Evolutionary conservation across 2,113 vertebrate genomes (phyloP).

Genomic region (Anthoscopus minutus): DNA sequence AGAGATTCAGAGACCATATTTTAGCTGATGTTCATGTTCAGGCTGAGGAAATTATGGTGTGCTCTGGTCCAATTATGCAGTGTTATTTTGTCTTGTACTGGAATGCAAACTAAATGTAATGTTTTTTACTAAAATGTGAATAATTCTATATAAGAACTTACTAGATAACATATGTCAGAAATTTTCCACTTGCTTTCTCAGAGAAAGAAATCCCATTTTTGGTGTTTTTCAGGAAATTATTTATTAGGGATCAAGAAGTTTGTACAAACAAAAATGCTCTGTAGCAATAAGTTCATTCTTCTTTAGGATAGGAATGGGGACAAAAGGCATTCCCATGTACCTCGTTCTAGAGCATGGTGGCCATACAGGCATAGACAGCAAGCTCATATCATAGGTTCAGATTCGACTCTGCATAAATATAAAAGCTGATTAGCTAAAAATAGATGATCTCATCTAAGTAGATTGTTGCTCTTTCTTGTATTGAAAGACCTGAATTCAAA

Average conservation of each 20-base stretch:
- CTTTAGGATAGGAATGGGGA: background rate
- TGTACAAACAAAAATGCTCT: background rate
- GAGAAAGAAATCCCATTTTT: background rate
- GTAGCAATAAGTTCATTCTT: background rate
- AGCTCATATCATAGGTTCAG: background rate
- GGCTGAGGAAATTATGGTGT: background rate
- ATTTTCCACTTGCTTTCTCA: background rate
- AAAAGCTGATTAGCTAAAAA: background rate
- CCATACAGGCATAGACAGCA: background rate
- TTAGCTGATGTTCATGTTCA: background rate
- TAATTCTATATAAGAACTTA: background rate
- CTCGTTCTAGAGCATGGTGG: background rate
- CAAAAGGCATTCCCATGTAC: rapidly evolving
- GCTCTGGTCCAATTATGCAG: background rate
- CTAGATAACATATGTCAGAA: background rate
- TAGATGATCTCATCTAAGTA: background rate
- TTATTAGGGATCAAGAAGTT: background rate
- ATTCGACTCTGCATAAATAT: background rate
- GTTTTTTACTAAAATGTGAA: background rate
- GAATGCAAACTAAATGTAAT: background rate
- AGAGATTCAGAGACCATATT: background rate
- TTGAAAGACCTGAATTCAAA: background rate
- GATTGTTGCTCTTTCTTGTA: background rate
- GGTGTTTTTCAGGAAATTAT: background rate
- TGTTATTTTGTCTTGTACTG: background rate